A percentile compares a stretch with the other conserved stretches of the same genome.
These are phyloP conservation scores for Puffinus mauretanicus DNA, from an alignment of 2,113 vertebrate species.

Conservation along the genomic window DNA sequence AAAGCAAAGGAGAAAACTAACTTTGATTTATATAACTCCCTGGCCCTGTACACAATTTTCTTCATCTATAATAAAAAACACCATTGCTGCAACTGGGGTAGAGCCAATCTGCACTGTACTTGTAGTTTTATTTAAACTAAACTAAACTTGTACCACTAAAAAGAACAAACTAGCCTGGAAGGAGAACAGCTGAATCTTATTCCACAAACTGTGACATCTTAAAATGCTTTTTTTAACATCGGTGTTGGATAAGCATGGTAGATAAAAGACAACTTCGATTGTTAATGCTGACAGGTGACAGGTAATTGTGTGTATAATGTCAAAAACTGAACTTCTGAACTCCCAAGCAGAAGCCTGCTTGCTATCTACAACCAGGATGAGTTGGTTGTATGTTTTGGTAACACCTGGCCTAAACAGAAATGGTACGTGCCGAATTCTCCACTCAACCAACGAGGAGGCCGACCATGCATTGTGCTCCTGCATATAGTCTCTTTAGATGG, in stretches of 20 bases:
- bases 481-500: not conserved
- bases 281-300: not conserved
- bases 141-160: not conserved
- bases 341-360: not conserved
- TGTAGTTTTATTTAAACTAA: slow-evolving; percentile 2
- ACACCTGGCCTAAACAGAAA: not conserved
- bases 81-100: not conserved
- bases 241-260: not conserved
- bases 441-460: not conserved
- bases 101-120: not conserved
- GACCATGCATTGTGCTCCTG: not conserved
- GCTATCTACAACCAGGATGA: not conserved
- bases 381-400: not conserved
- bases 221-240: not conserved
- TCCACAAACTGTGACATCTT: not conserved
- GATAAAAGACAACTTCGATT: not conserved
- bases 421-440: not conserved
- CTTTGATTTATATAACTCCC: not conserved
- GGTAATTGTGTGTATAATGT: not conserved
- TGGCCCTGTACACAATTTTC: not conserved
- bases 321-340: not conserved
- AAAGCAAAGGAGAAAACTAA: not conserved
- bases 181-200: not conserved
- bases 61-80: not conserved
- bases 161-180: not conserved